phyloP scores from a whole-genome alignment of 2,888 invertebrate genomes.

The Tinea semifulvella region DNA sequence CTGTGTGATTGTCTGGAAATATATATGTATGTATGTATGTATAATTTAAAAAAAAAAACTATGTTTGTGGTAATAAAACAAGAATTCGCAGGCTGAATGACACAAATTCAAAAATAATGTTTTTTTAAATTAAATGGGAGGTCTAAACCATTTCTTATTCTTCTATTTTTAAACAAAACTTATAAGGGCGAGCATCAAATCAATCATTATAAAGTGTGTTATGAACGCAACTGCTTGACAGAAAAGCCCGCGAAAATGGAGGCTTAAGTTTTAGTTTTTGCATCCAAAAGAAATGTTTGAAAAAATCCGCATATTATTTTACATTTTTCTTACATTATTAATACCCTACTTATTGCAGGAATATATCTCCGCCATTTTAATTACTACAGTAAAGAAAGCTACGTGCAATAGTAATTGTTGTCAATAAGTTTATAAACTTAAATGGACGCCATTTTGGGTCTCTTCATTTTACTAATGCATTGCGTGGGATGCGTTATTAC shows the following conservation, averaged over 20 bases:
- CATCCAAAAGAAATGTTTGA: constrained; percentile 37
- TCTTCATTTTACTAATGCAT: constrained; percentile 33
- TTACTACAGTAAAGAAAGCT: constrained; percentile 35
- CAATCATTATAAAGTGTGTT: no score
- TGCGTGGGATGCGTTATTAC: constrained; percentile 39
- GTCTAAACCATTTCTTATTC: no score
- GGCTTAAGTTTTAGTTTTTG: not conserved
- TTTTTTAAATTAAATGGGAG: no score
- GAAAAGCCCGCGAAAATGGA: constrained; percentile 1
- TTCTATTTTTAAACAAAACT: no score
- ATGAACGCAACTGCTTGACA: no score
- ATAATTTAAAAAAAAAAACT: no score
- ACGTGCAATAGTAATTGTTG: not conserved
- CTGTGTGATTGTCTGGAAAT: no score
- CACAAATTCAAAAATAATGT: no score
- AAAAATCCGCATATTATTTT: constrained; percentile 49
- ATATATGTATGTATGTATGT: no score
- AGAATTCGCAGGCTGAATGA: no score
- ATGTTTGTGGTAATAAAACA: no score
- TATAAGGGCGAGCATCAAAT: no score
- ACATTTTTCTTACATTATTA: constrained; percentile 41
- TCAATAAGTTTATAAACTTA: constrained; percentile 15
- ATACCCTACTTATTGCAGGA: constrained; percentile 55
- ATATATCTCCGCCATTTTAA: constrained; percentile 48
- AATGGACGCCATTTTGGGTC: constrained; percentile 30